Percentiles rank a stretch among this genome's conserved stretches.
phyloP scores from a whole-genome alignment of 1,140 invertebrate genomes.

The Halictus rubicundus region DNA sequence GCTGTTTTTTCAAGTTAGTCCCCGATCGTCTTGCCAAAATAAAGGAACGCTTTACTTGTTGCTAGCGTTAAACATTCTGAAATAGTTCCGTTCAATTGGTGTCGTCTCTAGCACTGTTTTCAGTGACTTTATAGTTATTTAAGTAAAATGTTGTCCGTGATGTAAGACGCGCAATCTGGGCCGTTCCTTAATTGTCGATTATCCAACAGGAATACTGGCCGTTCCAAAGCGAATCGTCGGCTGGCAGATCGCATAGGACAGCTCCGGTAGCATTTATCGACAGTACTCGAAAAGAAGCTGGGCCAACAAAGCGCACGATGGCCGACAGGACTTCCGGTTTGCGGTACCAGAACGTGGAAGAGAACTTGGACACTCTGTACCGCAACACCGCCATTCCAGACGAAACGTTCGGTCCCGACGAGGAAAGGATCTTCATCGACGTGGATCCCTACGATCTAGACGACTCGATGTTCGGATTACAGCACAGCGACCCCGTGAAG shows the following conservation, averaged over 20 bases:
- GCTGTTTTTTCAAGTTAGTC: not conserved
- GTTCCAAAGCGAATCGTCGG: conserved; percentile 70
- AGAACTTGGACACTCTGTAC: conserved; percentile 66
- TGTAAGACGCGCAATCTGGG: too few relatives aligned
- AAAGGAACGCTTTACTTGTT: too few relatives aligned
- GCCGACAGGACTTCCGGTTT: conserved; percentile 53
- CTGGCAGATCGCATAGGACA: conserved; percentile 62
- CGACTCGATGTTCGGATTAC: conserved; percentile 62
- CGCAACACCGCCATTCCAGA: conserved; percentile 74
- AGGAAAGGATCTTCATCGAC: conserved; percentile 78
- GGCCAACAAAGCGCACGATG: conserved; percentile 51
- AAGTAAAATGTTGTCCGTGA: too few relatives aligned
- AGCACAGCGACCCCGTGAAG: conserved; percentile 45
- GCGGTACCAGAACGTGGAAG: conserved; percentile 64
- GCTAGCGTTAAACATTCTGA: too few relatives aligned
- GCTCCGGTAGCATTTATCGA: conserved; percentile 52
- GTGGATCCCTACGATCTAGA: conserved; percentile 73
- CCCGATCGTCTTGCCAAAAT: not conserved
- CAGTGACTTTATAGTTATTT: too few relatives aligned
- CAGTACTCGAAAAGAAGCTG: conserved; percentile 24
- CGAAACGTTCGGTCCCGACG: conserved; percentile 75
- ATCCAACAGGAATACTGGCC: conserved; percentile 78
- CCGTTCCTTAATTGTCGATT: not conserved
- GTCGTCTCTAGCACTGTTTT: too few relatives aligned
- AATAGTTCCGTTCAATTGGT: too few relatives aligned